A percentile compares a stretch with the other conserved stretches of the same genome.
Evolutionary conservation across 2,888 invertebrate species (phyloP).

Genomic region (Allacma fusca): DNA sequence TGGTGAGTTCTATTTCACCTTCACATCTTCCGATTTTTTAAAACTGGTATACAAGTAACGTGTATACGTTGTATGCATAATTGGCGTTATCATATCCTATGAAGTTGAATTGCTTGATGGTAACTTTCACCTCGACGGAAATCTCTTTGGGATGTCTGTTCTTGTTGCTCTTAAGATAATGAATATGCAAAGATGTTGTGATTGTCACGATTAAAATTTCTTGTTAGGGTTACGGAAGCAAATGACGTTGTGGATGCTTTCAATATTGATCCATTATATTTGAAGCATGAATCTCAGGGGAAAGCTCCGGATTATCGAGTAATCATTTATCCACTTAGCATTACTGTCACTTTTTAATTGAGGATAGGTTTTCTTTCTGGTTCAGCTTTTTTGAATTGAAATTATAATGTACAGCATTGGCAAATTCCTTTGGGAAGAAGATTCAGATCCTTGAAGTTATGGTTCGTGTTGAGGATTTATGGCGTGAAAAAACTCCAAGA

Average conservation of each 20-base stretch:
- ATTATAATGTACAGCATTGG: constrained; percentile 76
- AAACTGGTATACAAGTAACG: no score
- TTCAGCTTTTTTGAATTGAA: neutral
- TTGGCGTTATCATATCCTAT: no score
- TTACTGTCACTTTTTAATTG: no score
- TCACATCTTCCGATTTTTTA: neutral
- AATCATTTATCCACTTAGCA: constrained; percentile 58
- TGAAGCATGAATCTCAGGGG: constrained; percentile 92
- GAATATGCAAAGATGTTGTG: constrained; percentile 2
- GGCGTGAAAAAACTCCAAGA: constrained; percentile 88
- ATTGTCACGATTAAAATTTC: no score
- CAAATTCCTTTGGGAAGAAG: constrained; percentile 93
- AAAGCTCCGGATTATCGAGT: constrained; percentile 89
- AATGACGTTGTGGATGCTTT: constrained; percentile 92
- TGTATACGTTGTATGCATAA: no score
- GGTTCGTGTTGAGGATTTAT: constrained; percentile 92
- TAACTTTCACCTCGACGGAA: no score
- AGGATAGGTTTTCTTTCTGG: no score
- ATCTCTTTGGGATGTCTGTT: no score
- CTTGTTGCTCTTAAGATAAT: no score
- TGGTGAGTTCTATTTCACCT: constrained; percentile 64
- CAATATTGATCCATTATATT: constrained; percentile 95
- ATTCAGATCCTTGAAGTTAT: constrained; percentile 90
- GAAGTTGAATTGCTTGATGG: no score
- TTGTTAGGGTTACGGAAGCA: constrained; percentile 79